Evolutionary conservation across 2,113 vertebrate species (phyloP), one percentile per base, ranked within the genome.

Genomic region (Leuciscus idus): DNA sequence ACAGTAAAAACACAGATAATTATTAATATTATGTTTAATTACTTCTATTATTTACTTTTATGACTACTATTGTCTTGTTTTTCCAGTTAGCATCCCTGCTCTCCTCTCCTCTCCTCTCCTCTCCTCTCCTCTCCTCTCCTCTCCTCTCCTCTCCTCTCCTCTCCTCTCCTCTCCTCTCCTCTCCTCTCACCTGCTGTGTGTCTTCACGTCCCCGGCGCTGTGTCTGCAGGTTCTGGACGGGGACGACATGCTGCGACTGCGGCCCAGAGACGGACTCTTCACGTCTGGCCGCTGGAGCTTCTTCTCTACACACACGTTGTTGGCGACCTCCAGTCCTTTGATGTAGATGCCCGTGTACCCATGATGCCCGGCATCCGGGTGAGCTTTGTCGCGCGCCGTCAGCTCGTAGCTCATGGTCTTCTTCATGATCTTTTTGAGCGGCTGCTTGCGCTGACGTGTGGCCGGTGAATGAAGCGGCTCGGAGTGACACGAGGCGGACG

Each of bases 351-450:
- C 95, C 0, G 93, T 94, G 91, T 96, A 96, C 36, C 94, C 93
- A 4, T 92, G 93, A 86, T 93, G 91, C 55, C 90, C 90, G 36
- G 89, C 64, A 1, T 95, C 95, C 0, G 83, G 81, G 84, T 94
- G 93, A 6, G 87, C 48, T 15, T 73, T 48, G 39, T 91, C 92
- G n/a, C 52, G 90, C 0, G 86, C 79, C 5, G 86, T 87, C 36
- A 93, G 76, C 86, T 96, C 95, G 0, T 91, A 95, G 89, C 94
- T 95, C 90, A 94, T 87, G 0, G 93, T 95, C 92, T 95, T 96
- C 93, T 95, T 96, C 95, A 96, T 96, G 55, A 95, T 94, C 87
- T 96, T 96, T 88, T 96, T 97, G 87, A 95, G 91, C 0, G 95
- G 95, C 28, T 95, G 95, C 78, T 94, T 96, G 85, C 94, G 94